Percentiles rank a stretch among this genome's conserved stretches.
These are phyloP conservation scores for Smittia aterrima DNA, from an alignment of 2,888 invertebrate genomes.

Conservation along the genomic window DNA sequence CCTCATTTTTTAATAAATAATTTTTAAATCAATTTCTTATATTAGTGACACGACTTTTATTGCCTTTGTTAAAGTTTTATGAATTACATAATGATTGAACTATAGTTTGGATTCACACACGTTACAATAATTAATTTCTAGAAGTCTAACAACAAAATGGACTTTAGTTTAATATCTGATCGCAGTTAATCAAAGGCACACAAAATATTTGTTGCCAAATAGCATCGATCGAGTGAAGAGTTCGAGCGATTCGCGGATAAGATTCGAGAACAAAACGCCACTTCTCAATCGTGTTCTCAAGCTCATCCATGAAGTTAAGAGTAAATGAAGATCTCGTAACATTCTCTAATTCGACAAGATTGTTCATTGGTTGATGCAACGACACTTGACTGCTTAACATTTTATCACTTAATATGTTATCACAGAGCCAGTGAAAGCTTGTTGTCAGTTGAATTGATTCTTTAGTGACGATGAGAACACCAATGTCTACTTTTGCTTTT, in stretches of 20 bases:
- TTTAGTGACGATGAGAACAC: conserved; percentile 51
- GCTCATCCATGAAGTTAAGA: conserved; percentile 58
- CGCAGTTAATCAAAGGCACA: conserved; percentile 54
- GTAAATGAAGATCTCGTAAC: conserved; percentile 47
- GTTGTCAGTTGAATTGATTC: conserved; percentile 54
- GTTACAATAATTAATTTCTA: too few relatives aligned
- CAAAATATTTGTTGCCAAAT: conserved; percentile 59
- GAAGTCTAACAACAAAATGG: too few relatives aligned
- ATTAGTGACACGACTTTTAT: too few relatives aligned
- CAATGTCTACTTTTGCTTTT: conserved; percentile 47
- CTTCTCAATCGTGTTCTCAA: conserved; percentile 53
- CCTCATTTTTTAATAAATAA: too few relatives aligned
- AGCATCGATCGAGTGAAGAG: conserved; percentile 54
- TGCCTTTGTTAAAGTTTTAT: too few relatives aligned
- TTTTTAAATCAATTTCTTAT: too few relatives aligned
- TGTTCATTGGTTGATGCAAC: conserved; percentile 56
- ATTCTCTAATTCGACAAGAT: conserved; percentile 57
- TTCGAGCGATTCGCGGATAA: conserved; percentile 51
- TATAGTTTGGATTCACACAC: too few relatives aligned
- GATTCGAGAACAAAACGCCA: conserved; percentile 57
- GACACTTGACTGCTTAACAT: conserved; percentile 42
- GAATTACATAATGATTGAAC: too few relatives aligned
- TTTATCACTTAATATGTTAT: conserved; percentile 45
- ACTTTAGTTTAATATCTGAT: conserved; percentile 39
- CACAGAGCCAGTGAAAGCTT: conserved; percentile 55